Conservation (phyloP, 1,140 invertebrate species). For the Chlorops oryzae region DNA sequence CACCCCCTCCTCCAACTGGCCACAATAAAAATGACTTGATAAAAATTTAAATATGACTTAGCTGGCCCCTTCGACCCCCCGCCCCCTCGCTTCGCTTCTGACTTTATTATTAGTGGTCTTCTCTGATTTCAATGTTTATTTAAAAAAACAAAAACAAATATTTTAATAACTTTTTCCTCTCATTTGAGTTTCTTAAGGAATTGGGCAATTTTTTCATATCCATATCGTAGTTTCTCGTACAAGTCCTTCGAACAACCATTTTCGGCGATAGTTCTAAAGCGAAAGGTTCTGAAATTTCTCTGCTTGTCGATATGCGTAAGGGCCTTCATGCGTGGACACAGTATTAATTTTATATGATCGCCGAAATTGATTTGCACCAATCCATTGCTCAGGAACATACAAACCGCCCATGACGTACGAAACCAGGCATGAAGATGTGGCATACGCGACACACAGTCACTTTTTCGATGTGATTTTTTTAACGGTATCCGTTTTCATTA, state of each 20-base stretch:
- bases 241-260: constrained; percentile 77
- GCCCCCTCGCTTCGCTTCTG: too few relatives aligned
- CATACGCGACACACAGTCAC: constrained; percentile 81
- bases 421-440: constrained; percentile 96
- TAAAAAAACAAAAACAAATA: too few relatives aligned
- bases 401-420: constrained; percentile 86
- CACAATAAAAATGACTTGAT: too few relatives aligned
- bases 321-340: constrained; percentile 94
- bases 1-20: too few relatives aligned
- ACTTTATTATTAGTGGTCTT: too few relatives aligned
- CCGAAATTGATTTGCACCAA: constrained; percentile 89
- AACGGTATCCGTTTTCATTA: constrained; percentile 87
- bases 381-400: constrained; percentile 96
- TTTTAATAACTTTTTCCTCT: too few relatives aligned
- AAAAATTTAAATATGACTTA: too few relatives aligned
- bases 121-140: too few relatives aligned
- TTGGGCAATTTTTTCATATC: constrained; percentile 74
- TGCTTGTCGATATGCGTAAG: constrained; percentile 92
- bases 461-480: constrained; percentile 71
- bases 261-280: constrained; percentile 75
- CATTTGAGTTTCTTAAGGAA: constrained; percentile 41
- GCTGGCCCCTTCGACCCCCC: too few relatives aligned
- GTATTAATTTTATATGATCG: constrained; percentile 97
- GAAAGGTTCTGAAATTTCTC: constrained; percentile 84
- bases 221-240: constrained; percentile 76